Evolutionary conservation across 2,113 vertebrate species (phyloP).

Genomic region (Urocolius indicus): DNA sequence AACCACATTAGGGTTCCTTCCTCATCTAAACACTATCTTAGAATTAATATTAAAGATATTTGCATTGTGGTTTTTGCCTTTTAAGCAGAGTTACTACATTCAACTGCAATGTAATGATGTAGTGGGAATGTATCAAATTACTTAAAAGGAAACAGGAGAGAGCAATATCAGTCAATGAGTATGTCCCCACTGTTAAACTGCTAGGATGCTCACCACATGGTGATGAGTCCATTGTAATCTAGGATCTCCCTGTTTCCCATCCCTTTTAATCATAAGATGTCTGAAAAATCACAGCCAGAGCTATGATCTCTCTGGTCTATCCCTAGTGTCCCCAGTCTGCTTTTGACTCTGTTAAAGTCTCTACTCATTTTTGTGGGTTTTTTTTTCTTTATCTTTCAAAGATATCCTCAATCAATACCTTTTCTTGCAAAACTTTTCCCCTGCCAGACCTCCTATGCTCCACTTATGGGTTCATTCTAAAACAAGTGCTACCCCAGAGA

Average conservation of each 20-base stretch:
- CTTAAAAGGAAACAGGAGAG: not conserved
- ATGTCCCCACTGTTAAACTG: not conserved
- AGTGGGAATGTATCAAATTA: not conserved
- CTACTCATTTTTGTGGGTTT: too few species aligned
- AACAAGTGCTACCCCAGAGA: not conserved
- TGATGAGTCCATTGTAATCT: not conserved
- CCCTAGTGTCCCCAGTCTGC: fast-evolving
- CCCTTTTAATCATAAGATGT: not conserved
- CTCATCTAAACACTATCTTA: not conserved
- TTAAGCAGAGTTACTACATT: not conserved
- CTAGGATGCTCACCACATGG: not conserved
- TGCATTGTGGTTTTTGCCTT: not conserved
- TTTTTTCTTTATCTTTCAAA: not conserved
- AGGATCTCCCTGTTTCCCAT: not conserved
- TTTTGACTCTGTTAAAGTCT: not conserved
- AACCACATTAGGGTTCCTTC: not conserved
- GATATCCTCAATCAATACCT: not conserved
- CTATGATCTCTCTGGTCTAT: not conserved
- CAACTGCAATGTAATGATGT: not conserved
- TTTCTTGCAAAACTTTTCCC: not conserved
- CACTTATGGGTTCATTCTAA: not conserved
- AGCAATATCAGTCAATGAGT: not conserved
- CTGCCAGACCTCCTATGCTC: not conserved
- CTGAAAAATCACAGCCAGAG: not conserved
- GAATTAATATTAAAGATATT: not conserved